Conservation (phyloP, 2,797 vertebrate species). For the Microctenopoma lineatum region DNA sequence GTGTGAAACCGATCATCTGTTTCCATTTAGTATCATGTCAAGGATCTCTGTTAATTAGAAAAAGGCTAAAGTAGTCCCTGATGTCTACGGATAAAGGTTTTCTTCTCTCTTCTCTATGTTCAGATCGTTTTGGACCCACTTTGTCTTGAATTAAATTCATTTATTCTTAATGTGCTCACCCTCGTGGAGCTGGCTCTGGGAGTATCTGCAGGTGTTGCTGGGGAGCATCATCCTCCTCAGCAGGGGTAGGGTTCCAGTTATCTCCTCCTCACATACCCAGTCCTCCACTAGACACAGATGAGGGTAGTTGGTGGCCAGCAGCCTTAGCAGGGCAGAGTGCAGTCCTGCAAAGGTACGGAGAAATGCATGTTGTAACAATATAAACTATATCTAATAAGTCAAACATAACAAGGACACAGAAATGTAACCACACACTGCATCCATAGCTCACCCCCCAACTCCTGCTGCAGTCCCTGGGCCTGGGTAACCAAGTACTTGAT, state of each 20-base stretch:
- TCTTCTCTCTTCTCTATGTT: not conserved
- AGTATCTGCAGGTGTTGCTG: conserved; percentile 90
- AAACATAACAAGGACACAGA: not conserved
- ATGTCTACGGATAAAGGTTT: conserved; percentile 20
- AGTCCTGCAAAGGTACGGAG: conserved; percentile 81
- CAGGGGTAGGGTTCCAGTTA: conserved; percentile 93
- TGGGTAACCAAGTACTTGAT: conserved; percentile 98
- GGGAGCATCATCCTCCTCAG: conserved; percentile 94
- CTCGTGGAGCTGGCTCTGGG: conserved; percentile 92
- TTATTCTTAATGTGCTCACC: conserved; percentile 78
- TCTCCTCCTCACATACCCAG: conserved; percentile 98
- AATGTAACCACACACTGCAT: not conserved
- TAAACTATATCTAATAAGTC: not conserved
- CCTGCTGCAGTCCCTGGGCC: conserved; percentile 96
- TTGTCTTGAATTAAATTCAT: not conserved
- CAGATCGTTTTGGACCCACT: not conserved
- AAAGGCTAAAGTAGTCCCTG: conserved; percentile 1
- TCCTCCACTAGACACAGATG: conserved; percentile 98
- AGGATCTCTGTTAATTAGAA: conserved; percentile 29
- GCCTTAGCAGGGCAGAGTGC: conserved; percentile 94
- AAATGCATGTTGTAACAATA: too few relatives aligned
- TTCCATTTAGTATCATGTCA: conserved; percentile 24
- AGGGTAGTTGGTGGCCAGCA: conserved; percentile 97
- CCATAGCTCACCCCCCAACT: conserved; percentile 89
- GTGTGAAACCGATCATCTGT: conserved; percentile 25